Evolutionary conservation across 2,113 vertebrate species (phyloP).

Genomic region (Microtus oregoni): DNA sequence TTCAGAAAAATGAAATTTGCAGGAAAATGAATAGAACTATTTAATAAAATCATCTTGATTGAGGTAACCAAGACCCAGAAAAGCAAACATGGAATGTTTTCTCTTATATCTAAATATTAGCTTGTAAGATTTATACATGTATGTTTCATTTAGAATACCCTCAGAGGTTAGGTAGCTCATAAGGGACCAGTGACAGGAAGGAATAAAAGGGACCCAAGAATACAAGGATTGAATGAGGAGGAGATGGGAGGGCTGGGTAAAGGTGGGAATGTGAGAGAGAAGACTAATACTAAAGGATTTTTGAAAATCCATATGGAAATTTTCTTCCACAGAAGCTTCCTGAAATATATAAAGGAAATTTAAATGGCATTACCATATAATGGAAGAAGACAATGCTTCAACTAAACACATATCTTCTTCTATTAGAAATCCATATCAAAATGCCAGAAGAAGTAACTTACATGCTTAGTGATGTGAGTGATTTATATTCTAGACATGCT

Average conservation of each 20-base stretch:
- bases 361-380: background rate
- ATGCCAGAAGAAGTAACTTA: conserved; percentile 24
- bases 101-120: background rate
- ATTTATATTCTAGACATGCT: conserved; percentile 54
- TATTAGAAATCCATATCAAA: conserved; percentile 47
- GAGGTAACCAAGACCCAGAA: background rate
- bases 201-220: background rate
- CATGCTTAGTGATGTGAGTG: conserved; percentile 13
- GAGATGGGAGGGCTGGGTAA: background rate
- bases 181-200: too few species aligned
- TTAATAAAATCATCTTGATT: background rate
- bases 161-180: background rate
- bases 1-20: background rate
- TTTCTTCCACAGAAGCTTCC: background rate
- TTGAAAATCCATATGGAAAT: background rate
- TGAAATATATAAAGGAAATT: background rate
- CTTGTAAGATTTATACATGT: background rate
- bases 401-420: conserved; percentile 28
- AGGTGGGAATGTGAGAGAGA: background rate
- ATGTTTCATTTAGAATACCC: background rate
- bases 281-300: background rate
- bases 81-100: background rate
- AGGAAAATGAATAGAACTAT: background rate
- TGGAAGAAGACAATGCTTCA: background rate
- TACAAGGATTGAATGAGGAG: background rate